A percentile compares a stretch with the other conserved stretches of the same genome.
phyloP scores from a whole-genome alignment of 2,888 invertebrate species.

The Monoplex corrugatus region DNA sequence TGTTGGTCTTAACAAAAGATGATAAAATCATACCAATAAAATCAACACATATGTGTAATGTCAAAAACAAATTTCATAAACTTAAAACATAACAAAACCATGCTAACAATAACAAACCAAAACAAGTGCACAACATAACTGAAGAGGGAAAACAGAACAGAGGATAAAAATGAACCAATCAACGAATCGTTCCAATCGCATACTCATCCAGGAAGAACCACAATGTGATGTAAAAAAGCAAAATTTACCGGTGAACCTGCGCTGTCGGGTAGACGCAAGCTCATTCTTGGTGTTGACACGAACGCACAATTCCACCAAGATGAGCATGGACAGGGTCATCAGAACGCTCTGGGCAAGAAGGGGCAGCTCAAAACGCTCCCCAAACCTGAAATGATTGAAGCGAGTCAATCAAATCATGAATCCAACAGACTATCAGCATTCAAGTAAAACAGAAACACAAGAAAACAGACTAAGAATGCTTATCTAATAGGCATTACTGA shows the following conservation, averaged over 20 bases:
- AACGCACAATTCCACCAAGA: conserved; percentile 96
- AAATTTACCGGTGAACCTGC: conserved; percentile 73
- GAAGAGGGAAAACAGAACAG: background rate
- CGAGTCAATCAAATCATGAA: too few species aligned
- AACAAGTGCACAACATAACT: too few species aligned
- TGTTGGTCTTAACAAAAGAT: too few species aligned
- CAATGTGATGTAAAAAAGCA: background rate
- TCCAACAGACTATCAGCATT: too few species aligned
- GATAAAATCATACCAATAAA: too few species aligned
- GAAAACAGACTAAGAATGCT: too few species aligned
- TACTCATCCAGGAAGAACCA: background rate
- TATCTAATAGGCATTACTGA: too few species aligned
- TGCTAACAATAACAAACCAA: too few species aligned
- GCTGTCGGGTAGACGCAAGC: conserved; percentile 73
- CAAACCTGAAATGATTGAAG: too few species aligned
- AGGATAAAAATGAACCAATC: background rate
- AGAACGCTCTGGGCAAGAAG: conserved; percentile 97
- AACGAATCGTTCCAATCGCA: background rate
- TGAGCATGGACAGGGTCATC: conserved; percentile 98
- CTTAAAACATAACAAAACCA: background rate
- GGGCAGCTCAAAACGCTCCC: conserved; percentile 97
- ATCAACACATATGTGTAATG: too few species aligned
- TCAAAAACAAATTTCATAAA: background rate
- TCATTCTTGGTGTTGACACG: conserved; percentile 85
- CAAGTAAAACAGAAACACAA: too few species aligned